A percentile compares a stretch with the other conserved stretches of the same genome.
Evolutionary conservation across 2,888 invertebrate genomes (phyloP).

Genomic region (Criorhina ranunculi): DNA sequence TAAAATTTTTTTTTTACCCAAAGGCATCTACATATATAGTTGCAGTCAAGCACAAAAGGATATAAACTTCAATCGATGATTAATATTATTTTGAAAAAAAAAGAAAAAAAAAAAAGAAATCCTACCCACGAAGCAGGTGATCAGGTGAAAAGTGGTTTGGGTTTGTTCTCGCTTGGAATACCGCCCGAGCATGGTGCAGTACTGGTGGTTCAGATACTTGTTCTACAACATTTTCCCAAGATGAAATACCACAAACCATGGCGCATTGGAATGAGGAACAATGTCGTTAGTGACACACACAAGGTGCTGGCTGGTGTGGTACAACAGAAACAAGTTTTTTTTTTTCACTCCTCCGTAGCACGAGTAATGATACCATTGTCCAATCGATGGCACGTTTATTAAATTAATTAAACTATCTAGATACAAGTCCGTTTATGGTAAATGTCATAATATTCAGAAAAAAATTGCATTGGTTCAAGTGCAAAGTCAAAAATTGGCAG

Average conservation of each 20-base stretch:
- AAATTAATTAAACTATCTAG: conserved; percentile 25
- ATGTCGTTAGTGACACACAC: conserved; percentile 57
- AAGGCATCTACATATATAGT: conserved; percentile 28
- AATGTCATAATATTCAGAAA: conserved; percentile 20
- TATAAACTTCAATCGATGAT: conserved; percentile 53
- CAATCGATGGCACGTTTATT: conserved; percentile 37
- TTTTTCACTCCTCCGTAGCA: neutral
- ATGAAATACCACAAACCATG: conserved; percentile 60
- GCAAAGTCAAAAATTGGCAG: neutral
- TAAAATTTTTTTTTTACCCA: conserved; percentile 29
- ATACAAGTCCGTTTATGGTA: conserved; percentile 13
- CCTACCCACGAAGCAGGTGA: conserved; percentile 64
- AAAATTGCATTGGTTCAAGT: neutral
- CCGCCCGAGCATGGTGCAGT: conserved; percentile 39
- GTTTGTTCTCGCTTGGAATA: conserved; percentile 35
- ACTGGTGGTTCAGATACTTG: conserved; percentile 54
- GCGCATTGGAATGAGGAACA: conserved; percentile 71
- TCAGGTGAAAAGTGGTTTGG: conserved; percentile 62
- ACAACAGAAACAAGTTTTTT: conserved; percentile 23
- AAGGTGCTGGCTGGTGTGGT: conserved; percentile 27
- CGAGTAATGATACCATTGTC: conserved; percentile 42
- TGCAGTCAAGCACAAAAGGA: conserved; percentile 55
- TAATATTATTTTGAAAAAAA: conserved; percentile 20
- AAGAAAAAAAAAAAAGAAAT: conserved; percentile 40
- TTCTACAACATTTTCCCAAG: conserved; percentile 55